phyloP scores from a whole-genome alignment of 2,888 invertebrate genomes.

The Antheraea assamensis region DNA sequence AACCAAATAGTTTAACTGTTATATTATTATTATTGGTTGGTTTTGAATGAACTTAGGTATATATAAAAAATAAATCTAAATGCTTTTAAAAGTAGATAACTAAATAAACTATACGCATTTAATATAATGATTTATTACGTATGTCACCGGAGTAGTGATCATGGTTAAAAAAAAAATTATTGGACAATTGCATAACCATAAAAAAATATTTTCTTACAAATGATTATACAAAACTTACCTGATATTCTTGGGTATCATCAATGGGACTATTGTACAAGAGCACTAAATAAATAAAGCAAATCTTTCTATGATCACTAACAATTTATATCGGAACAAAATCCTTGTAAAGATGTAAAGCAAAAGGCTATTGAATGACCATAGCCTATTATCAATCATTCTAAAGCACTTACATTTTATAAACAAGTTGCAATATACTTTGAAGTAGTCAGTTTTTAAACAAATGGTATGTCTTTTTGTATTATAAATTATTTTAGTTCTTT shows the following conservation, averaged over 20 bases:
- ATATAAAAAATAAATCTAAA: not conserved
- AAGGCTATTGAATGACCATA: not conserved
- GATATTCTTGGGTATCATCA: not conserved
- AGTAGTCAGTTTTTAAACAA: not conserved
- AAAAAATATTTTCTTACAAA: not conserved
- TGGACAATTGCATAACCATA: not conserved
- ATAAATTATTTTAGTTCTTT: too few relatives aligned
- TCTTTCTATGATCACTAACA: not conserved
- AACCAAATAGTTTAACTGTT: not conserved
- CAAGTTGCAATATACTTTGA: not conserved
- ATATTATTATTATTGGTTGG: not conserved
- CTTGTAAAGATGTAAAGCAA: slow-evolving; percentile 3
- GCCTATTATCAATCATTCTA: not conserved
- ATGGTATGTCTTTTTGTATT: too few relatives aligned
- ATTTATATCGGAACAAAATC: slow-evolving; percentile 2
- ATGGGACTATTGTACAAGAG: slow-evolving; percentile 9
- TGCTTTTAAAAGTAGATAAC: not conserved
- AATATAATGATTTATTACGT: not conserved
- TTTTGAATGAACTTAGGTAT: too few relatives aligned
- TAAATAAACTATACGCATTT: not conserved
- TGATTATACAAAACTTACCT: not conserved
- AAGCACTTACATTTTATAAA: not conserved
- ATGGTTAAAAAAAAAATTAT: not conserved
- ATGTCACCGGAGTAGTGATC: not conserved
- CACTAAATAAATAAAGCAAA: not conserved